These are phyloP conservation scores for Pseudochromis fuscus DNA, from an alignment of 2,797 vertebrate genomes.

Conservation along the genomic window DNA sequence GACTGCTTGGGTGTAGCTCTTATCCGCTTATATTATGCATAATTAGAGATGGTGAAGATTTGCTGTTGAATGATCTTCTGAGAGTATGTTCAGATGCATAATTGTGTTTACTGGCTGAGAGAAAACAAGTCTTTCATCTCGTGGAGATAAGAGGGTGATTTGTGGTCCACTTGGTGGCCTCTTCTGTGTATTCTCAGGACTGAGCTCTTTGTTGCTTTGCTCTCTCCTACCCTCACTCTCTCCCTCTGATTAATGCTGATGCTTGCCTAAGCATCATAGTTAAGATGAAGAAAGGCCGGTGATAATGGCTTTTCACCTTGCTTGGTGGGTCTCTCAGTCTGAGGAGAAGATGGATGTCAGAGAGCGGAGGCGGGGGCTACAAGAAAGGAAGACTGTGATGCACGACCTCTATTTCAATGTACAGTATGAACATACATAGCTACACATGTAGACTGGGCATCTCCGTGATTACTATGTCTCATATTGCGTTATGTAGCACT, in stretches of 20 bases:
- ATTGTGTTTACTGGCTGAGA: conserved; percentile 78
- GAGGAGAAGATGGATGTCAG: conserved; percentile 38
- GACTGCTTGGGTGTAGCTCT: conserved; percentile 45
- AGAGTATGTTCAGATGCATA: conserved; percentile 74
- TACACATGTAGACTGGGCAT: neutral
- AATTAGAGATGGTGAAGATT: conserved; percentile 78
- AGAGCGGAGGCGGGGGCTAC: neutral
- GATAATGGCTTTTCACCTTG: conserved; percentile 65
- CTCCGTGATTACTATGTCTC: neutral
- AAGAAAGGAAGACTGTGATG: neutral
- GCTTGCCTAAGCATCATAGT: conserved; percentile 61
- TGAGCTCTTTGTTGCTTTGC: conserved; percentile 61
- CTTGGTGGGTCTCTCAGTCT: conserved; percentile 41
- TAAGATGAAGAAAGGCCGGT: conserved; percentile 67
- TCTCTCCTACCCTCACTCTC: conserved; percentile 29
- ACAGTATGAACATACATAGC: conserved; percentile 1
- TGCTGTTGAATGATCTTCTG: conserved; percentile 71
- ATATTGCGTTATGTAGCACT: neutral
- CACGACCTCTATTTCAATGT: neutral
- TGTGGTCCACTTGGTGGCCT: conserved; percentile 70
- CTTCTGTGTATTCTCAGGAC: conserved; percentile 67
- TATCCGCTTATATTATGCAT: conserved; percentile 72
- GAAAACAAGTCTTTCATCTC: conserved; percentile 77
- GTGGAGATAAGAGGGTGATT: conserved; percentile 76
- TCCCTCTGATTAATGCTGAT: conserved; percentile 66